phyloP scores from a whole-genome alignment of 2,888 invertebrate genomes.

The Yponomeuta plumbellus region DNA sequence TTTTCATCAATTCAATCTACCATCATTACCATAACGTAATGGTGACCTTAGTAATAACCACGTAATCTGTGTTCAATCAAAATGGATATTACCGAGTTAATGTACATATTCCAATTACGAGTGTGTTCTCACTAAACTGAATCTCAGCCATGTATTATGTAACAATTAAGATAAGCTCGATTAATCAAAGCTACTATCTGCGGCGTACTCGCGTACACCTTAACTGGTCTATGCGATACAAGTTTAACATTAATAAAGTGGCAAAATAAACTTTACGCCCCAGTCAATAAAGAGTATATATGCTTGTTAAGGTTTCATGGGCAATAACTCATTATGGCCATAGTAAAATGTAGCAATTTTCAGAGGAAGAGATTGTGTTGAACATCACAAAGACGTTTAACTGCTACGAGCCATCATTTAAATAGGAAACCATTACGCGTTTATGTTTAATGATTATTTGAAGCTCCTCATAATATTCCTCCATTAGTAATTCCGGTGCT shows the following conservation, averaged over 20 bases:
- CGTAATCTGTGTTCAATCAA: not conserved
- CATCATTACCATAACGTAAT: not conserved
- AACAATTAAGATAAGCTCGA: constrained; percentile 34
- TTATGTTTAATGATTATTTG: constrained; percentile 73
- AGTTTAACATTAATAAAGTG: not conserved
- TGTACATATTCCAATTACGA: constrained; percentile 13
- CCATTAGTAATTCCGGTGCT: constrained; percentile 53
- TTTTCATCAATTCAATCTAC: not conserved
- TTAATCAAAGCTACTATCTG: constrained; percentile 36
- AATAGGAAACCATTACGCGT: constrained; percentile 68
- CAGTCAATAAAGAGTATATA: constrained; percentile 50
- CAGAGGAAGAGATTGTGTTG: constrained; percentile 63
- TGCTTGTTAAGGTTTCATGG: constrained; percentile 60
- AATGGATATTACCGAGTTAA: not conserved
- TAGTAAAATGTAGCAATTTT: constrained; percentile 63
- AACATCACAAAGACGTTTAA: constrained; percentile 65
- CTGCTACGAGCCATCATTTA: constrained; percentile 63
- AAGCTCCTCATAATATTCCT: constrained; percentile 64
- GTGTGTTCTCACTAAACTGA: constrained; percentile 15
- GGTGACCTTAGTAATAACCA: not conserved
- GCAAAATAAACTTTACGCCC: constrained; percentile 37
- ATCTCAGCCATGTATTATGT: constrained; percentile 23
- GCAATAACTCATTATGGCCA: constrained; percentile 66
- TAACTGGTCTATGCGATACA: not conserved
- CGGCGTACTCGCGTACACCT: not conserved